Evolutionary conservation across 2,888 invertebrate genomes (phyloP), one percentile per base, ranked within the genome.

Genomic region (Drosophila silvestris): DNA sequence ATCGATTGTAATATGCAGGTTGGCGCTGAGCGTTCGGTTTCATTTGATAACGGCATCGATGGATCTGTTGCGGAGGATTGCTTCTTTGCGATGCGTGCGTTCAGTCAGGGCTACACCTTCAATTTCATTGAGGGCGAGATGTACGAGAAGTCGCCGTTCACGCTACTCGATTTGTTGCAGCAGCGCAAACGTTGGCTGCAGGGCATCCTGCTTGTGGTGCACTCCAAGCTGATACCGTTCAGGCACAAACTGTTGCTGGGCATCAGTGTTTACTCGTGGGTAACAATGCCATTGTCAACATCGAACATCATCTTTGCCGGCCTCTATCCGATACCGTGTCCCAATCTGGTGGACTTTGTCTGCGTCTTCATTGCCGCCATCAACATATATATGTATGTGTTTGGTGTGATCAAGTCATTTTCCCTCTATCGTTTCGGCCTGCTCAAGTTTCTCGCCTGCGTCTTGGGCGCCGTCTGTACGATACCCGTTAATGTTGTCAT

Each of bases 41-140:
- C 98, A 0, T 99, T 98, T 94, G 98, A 99, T 94, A 98, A 99
- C 93, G 99, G 99, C 22, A 94, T 97, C 76, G 99, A 99, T 93
- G 99, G 99, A 28, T 98, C 98, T 1, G 97, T 99, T n/a, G 99
- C 99, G 28, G 99, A 99, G 94, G 99, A 99, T 93, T 99, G 98
- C 92, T 99, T 96, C 93, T 99, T 99, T 94, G 98, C 98, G 28
- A 99, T 99, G 98, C 96, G 97, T 79, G 99, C 99, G 5, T 98
- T 96, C 93, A 95, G 96, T 76, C 96, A 97, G 93, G 99, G 98
- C 33, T 99, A 97, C 93, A 95, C 96, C 28, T 99, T 99, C 93
- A 97, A 98, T 93, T 99, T 99, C 94, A 96, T 99, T 80, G 99
- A 99, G 93, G 99, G 99, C 58, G 99, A 99, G 94, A 99, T 99